These are phyloP conservation scores for Cyprinodon brontotheroides DNA, from an alignment of 2,113 vertebrate genomes.

Conservation along the genomic window DNA sequence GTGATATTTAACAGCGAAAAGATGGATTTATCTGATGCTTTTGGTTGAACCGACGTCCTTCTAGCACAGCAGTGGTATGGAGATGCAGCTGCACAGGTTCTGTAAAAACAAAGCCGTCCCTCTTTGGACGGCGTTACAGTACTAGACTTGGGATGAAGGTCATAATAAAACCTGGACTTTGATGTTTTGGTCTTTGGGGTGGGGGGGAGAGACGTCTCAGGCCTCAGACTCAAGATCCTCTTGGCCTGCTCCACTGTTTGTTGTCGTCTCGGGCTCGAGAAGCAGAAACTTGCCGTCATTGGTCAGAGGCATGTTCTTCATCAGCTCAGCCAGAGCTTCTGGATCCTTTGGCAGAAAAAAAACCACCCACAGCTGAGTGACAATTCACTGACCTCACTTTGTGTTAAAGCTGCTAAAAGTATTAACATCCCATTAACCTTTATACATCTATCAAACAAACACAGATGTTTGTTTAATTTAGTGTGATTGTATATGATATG, in stretches of 20 bases:
- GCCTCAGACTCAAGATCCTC: constrained; percentile 93
- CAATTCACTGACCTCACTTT: neutral
- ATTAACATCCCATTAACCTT: neutral
- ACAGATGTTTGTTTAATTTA: neutral
- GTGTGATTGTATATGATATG: neutral
- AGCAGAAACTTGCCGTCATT: constrained; percentile 93
- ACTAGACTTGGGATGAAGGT: constrained; percentile 28
- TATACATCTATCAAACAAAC: neutral
- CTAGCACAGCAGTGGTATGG: constrained; percentile 8
- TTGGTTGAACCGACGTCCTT: constrained; percentile 4
- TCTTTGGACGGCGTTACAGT: constrained; percentile 44
- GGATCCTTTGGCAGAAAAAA: constrained; percentile 82
- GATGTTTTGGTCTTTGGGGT: neutral
- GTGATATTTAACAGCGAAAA: neutral
- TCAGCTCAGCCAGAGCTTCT: constrained; percentile 89
- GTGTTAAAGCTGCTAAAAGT: neutral
- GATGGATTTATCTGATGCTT: constrained; percentile 18
- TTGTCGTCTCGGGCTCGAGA: constrained; percentile 80
- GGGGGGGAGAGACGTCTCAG: neutral
- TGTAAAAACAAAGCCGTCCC: constrained; percentile 20
- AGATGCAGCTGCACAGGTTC: constrained; percentile 26
- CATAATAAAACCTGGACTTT: constrained; percentile 16
- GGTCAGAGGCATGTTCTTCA: constrained; percentile 92
- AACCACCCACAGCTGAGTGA: neutral
- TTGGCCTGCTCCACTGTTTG: constrained; percentile 69